phyloP scores from a whole-genome alignment of 37 sponge, comb jelly and placozoan species.

The Aphrocallistes beatrix region DNA sequence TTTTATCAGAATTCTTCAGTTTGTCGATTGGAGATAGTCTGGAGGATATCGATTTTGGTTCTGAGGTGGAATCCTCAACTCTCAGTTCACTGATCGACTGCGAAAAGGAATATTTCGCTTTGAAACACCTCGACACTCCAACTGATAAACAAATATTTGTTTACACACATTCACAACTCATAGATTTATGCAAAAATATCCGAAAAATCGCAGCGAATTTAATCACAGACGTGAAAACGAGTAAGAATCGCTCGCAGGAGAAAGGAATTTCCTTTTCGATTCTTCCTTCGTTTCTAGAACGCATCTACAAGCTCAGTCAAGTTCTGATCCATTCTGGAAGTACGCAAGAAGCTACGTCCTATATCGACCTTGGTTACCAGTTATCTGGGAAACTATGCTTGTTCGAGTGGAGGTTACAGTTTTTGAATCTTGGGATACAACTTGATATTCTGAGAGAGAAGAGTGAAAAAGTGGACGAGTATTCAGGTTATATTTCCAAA shows the following conservation, averaged over 20 bases:
- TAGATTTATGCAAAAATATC: not conserved
- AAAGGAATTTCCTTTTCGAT: not conserved
- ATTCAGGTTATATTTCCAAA: not conserved
- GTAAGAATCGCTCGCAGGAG: not conserved
- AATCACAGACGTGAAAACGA: not conserved
- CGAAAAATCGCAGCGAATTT: not conserved
- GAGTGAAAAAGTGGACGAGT: not conserved
- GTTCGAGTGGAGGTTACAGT: not conserved
- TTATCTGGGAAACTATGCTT: not conserved
- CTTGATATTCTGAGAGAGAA: not conserved
- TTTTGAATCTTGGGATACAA: not conserved
- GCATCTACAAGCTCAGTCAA: not conserved
- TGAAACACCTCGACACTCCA: not conserved
- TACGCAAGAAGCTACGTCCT: not conserved
- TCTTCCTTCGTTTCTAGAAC: not conserved
- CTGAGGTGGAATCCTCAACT: not conserved
- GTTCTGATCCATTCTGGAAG: not conserved
- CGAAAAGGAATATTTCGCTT: not conserved
- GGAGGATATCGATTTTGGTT: not conserved
- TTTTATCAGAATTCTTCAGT: not conserved
- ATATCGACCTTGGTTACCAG: conserved; percentile 1
- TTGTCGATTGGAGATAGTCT: not conserved
- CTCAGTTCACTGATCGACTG: not conserved
- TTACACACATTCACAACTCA: not conserved
- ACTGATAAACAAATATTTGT: not conserved